phyloP scores from a whole-genome alignment of 2,888 invertebrate species.

The Caenorhabditis drosophilae region DNA sequence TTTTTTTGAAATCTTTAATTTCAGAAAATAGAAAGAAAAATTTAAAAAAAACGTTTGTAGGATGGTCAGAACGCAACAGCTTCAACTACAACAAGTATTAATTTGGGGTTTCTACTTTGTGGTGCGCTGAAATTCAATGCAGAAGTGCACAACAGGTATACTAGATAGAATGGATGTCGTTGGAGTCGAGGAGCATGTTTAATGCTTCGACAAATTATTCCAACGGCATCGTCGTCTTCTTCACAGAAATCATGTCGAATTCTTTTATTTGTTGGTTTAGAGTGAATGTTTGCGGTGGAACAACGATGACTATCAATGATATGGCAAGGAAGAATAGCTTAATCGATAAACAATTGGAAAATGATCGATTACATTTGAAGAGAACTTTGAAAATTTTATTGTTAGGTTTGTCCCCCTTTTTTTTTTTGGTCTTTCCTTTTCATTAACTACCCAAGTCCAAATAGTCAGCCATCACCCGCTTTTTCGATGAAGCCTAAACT shows the following conservation, averaged over 20 bases:
- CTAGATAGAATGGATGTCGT: neutral
- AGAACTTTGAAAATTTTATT: constrained; percentile 90
- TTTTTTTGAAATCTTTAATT: too few species aligned
- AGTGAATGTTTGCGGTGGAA: constrained; percentile 38
- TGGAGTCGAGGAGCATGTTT: neutral
- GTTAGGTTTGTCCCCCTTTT: too few species aligned
- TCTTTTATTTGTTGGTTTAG: constrained; percentile 11
- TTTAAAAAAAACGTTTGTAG: too few species aligned
- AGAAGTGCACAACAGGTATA: constrained; percentile 25
- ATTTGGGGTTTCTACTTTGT: constrained; percentile 26
- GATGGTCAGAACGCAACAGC: neutral
- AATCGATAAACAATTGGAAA: constrained; percentile 96
- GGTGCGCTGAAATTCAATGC: constrained; percentile 26
- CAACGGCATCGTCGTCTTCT: neutral
- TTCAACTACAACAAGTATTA: constrained; percentile 10
- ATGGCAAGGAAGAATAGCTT: constrained; percentile 81
- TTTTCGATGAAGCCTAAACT: too few species aligned
- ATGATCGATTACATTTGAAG: constrained; percentile 97
- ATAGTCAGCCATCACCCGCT: too few species aligned
- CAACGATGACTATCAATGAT: constrained; percentile 27
- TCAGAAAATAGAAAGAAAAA: too few species aligned
- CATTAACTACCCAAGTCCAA: too few species aligned
- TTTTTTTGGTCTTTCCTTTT: too few species aligned
- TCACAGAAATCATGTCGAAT: neutral
- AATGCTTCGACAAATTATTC: neutral